Conservation (phyloP, 2,113 vertebrate species). For the Xiphophorus couchianus region DNA sequence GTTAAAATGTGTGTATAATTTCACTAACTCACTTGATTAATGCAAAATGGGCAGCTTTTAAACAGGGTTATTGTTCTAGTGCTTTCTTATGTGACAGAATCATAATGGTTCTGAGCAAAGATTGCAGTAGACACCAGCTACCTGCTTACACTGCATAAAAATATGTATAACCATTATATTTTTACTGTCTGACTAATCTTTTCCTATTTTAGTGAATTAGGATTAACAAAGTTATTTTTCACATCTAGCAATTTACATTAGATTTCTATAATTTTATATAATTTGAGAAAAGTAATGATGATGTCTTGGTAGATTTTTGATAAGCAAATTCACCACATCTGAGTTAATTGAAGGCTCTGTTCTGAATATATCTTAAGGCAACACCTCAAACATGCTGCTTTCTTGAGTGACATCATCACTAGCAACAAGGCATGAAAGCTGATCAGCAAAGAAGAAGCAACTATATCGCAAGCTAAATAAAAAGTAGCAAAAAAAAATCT, state of each 20-base stretch:
- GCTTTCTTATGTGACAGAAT: conserved; percentile 19
- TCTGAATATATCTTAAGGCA: background rate
- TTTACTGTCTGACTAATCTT: conserved; percentile 5
- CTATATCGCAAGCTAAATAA: no score
- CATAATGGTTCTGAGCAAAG: conserved; percentile 8
- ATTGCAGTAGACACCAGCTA: background rate
- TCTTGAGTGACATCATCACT: background rate
- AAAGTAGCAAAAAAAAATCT: no score
- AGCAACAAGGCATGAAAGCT: no score
- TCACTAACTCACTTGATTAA: conserved; percentile 86
- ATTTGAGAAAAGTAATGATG: background rate
- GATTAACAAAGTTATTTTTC: background rate
- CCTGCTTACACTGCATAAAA: background rate
- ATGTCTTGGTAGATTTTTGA: background rate
- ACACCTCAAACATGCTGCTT: no score
- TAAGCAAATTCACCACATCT: background rate
- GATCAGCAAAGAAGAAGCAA: no score
- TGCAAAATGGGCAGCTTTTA: conserved; percentile 76
- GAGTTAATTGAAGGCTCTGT: background rate
- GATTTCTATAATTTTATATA: background rate
- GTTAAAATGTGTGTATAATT: conserved; percentile 75
- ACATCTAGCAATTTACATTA: background rate
- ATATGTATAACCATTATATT: background rate
- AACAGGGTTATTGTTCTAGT: conserved; percentile 65
- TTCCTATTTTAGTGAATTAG: background rate